Evolutionary conservation across 2,797 vertebrate genomes (phyloP).

Genomic region (Geotrypetes seraphini): DNA sequence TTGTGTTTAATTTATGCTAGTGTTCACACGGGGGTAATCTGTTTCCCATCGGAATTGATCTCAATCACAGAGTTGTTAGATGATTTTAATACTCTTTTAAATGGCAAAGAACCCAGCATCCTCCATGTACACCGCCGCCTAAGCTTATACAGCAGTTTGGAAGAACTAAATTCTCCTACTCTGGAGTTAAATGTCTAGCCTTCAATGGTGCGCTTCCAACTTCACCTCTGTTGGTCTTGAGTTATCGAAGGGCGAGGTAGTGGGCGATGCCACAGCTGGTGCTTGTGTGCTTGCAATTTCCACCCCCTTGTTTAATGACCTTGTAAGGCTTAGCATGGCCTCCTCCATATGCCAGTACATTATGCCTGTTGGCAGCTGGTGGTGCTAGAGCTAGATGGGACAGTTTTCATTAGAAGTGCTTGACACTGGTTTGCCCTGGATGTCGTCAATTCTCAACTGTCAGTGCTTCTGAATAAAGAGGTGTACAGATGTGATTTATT

Average conservation of each 20-base stretch:
- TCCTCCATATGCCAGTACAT: constrained; percentile 47
- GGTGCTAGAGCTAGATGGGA: constrained; percentile 35
- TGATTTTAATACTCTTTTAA: too few species aligned
- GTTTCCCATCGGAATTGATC: too few species aligned
- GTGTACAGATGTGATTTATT: constrained; percentile 40
- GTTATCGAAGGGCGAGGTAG: constrained; percentile 33
- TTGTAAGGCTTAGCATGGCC: constrained; percentile 46
- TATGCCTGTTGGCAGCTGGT: constrained; percentile 46
- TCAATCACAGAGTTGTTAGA: too few species aligned
- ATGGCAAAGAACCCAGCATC: too few species aligned
- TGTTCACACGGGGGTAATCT: too few species aligned
- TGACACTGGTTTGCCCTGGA: constrained; percentile 43
- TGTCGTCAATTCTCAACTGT: constrained; percentile 50
- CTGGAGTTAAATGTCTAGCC: background rate
- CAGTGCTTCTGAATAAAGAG: constrained; percentile 38
- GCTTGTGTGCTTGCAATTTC: constrained; percentile 41
- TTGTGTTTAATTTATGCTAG: too few species aligned
- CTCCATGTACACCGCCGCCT: too few species aligned
- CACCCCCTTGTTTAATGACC: constrained; percentile 48
- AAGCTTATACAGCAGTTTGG: too few species aligned
- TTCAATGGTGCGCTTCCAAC: background rate
- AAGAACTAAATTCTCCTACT: too few species aligned
- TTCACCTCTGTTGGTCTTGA: constrained; percentile 29
- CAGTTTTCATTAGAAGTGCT: constrained; percentile 49
- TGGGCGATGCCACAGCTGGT: constrained; percentile 43